Conservation (phyloP, 2,113 vertebrate species). For the Pseudorasbora parva region DNA sequence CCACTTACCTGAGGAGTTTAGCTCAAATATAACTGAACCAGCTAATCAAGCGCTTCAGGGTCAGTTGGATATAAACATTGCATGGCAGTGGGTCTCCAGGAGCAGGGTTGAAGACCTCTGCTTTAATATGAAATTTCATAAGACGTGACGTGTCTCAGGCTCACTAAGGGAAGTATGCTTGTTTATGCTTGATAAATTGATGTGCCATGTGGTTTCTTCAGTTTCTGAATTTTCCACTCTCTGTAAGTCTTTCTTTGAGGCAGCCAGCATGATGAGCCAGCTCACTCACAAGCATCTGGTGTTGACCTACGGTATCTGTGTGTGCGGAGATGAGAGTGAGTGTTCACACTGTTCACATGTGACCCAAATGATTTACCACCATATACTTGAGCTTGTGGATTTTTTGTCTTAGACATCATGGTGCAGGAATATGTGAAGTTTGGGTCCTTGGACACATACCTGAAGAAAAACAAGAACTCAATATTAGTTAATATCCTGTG, state of each 20-base stretch:
- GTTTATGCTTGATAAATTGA: constrained; percentile 3
- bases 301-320: constrained; percentile 94
- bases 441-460: constrained; percentile 93
- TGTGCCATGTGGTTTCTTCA: neutral
- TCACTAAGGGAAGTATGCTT: neutral
- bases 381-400: constrained; percentile 3
- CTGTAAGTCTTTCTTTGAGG: constrained; percentile 94
- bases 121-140: neutral
- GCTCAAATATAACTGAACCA: too few species aligned
- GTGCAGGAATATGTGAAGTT: constrained; percentile 97
- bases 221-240: neutral
- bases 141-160: neutral
- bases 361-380: neutral
- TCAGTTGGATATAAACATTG: too few species aligned
- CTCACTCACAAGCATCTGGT: constrained; percentile 94
- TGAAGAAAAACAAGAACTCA: constrained; percentile 91
- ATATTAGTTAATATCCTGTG: constrained; percentile 87
- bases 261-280: constrained; percentile 99
- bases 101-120: too few species aligned
- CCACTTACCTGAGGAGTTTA: too few species aligned
- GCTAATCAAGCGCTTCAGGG: too few species aligned
- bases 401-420: constrained; percentile 85
- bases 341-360: constrained; percentile 49
- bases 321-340: constrained; percentile 97
- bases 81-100: too few species aligned